These are phyloP conservation scores for Stictocephala bisonia DNA, from an alignment of 2,888 invertebrate genomes.

Conservation along the genomic window DNA sequence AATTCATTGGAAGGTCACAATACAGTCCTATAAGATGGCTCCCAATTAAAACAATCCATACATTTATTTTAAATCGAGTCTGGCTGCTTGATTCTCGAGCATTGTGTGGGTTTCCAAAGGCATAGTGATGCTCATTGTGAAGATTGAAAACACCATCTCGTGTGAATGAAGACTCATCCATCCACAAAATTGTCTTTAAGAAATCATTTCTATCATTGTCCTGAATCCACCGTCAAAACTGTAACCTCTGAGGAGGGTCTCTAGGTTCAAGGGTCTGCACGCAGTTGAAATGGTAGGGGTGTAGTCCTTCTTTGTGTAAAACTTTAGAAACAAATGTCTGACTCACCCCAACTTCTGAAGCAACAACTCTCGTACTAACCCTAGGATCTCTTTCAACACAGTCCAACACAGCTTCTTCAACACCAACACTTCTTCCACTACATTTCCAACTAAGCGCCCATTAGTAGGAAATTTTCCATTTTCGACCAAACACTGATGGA, in stretches of 20 bases:
- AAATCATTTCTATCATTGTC: too few species aligned
- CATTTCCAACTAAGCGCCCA: too few species aligned
- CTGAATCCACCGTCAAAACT: not conserved
- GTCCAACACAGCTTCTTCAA: conserved; percentile 11
- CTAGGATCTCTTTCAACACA: conserved; percentile 7
- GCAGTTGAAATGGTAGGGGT: conserved; percentile 7
- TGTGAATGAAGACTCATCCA: conserved; percentile 16
- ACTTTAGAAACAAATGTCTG: not conserved
- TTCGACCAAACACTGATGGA: too few species aligned
- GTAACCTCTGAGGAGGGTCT: not conserved
- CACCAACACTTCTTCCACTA: too few species aligned
- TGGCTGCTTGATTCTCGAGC: not conserved
- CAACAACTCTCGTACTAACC: not conserved
- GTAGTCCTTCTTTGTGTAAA: conserved; percentile 8
- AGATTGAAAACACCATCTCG: conserved; percentile 10
- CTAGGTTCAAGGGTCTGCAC: conserved; percentile 11
- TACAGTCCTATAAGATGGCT: not conserved
- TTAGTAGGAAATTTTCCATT: too few species aligned
- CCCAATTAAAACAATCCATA: too few species aligned
- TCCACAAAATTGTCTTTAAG: conserved; percentile 19
- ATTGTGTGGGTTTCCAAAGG: conserved; percentile 1
- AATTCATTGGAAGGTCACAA: not conserved
- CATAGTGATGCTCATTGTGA: conserved; percentile 6
- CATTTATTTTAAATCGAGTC: too few species aligned
- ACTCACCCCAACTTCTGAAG: conserved; percentile 3